Percentiles rank a stretch among this genome's conserved stretches.
Conservation (phyloP, 2,888 invertebrate species). For the Amaurobius ferox region DNA sequence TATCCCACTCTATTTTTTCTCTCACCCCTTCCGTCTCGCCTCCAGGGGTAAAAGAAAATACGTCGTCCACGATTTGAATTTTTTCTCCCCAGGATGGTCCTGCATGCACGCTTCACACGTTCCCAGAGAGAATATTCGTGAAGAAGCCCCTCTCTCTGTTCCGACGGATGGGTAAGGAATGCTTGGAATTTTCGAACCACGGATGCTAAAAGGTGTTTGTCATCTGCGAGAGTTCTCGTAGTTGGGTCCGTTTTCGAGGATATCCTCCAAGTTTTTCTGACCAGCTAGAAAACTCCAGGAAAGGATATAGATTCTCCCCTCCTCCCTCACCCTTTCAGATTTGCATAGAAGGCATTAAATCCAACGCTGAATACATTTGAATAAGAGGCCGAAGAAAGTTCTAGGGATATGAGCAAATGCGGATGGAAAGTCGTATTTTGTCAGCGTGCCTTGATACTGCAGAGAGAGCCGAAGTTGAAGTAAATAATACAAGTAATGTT, state of each 20-base stretch:
- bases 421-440: too few species aligned
- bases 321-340: neutral
- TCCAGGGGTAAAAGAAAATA: neutral
- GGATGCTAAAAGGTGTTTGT: slow-evolving; percentile 5
- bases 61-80: slow-evolving; percentile 55
- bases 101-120: slow-evolving; percentile 26
- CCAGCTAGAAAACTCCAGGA: neutral
- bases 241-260: neutral
- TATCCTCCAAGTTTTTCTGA: neutral
- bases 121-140: neutral
- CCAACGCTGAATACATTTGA: slow-evolving; percentile 3
- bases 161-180: neutral
- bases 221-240: neutral
- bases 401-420: too few species aligned
- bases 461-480: too few species aligned
- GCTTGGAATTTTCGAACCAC: slow-evolving; percentile 2
- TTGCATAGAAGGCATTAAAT: slow-evolving; percentile 3
- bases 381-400: neutral
- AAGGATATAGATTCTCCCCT: neutral
- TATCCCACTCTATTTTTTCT: slow-evolving; percentile 22
- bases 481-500: too few species aligned
- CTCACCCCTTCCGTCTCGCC: neutral
- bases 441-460: too few species aligned
- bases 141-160: neutral
- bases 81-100: slow-evolving; percentile 29